Base-by-base conservation (phyloP, 2,888 invertebrate genomes). In the Deilephila elpenor region DNA sequence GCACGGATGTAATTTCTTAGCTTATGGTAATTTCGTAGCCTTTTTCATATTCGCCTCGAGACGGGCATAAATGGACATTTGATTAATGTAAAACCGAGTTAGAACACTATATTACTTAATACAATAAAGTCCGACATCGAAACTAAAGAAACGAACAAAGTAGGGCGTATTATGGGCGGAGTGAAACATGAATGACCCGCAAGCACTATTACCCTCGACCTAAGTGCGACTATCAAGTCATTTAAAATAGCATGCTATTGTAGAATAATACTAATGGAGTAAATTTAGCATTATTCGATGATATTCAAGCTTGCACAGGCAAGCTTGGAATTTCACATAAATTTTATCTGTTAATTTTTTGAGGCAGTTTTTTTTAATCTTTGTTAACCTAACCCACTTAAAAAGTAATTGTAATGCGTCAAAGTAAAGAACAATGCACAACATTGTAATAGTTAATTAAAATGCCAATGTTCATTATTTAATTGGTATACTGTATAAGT, bases 81-180 rank as follows among this genome's bases (percentile, higher is more conserved):
- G 29, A 60, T 61, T 61, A 25, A 44, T 60, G 51, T 51, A 51
- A 60, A 25, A 60, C 44, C 29, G 32, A 59, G 34, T 44, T 7
- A 44, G 51, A 20, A 61, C 7, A 53, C 51, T 44, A 32, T 56
- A 73, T 59, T 71, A 6, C 70, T 59, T 56, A 32, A 71, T 70
- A 73, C 72, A 73, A 73, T 67, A 73, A 59, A 37, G 56, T 73
- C 72, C 56, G 20, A 73, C 37, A 59, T 67, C 59, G 59, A 56
- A 56, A 64, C 61, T 56, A 74, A 71, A 74, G 71, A 71, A 62
- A 61, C 34, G 59, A 61, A 83, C 83, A 83, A 89, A 89, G 85
- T 88, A 84, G 89, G 89, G 85, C 88, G 86, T 81, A 82, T 83
- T 82, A 85, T 86, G 89, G 90, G 90, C 90, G 89, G 90, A 84